Base-by-base conservation (phyloP, 2,888 invertebrate species). In the Crocallis elinguaria region DNA sequence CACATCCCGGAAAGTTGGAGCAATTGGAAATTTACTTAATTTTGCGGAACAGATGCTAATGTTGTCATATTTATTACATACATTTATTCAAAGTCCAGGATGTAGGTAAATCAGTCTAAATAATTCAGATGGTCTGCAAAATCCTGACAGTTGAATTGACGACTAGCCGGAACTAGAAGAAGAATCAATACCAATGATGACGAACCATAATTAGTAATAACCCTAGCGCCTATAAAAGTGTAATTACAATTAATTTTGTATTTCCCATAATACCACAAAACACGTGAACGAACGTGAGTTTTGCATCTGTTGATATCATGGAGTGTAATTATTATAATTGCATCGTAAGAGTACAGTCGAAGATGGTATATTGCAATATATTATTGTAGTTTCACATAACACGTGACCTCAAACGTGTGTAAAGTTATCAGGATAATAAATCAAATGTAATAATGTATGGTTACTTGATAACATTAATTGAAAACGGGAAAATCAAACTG, bases 331-430 rank as follows among this genome's bases (percentile, higher is more conserved):
- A 41, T 29, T 12, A 17, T 29, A 29, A 29, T 41, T 27, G 4
- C 29, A 37, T 36, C 8, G 16, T 17, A 17, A 9, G 5, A 19
- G 37, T 29, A 30, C 37, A 11, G 21, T 37, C 11, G 48, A 33
- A 11, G 33, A 48, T 48, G 36, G 29, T 7, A 14, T 21, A 21
- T 6, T 29, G 13, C 30, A 32, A 29, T 21, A 23, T 39, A 29
- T 4, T 49, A 49, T 42, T 49, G 23, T 49, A 33, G 33, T 39
- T 12, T 39, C 6, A 33, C 13, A 33, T 29, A 8, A 27, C 48
- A 48, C 39, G 25, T 48, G 38, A 39, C 12, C 16, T 25, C 6
- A n/a, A 23, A 25, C 25, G 23, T 48, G 32, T 1, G 13, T 16
- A 14, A 25, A 23, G 11, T n/a, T 29, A 36, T 43, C 25, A 25